These are phyloP conservation scores for Diarsia brunnea DNA, from an alignment of 2,888 invertebrate species.

Conservation along the genomic window DNA sequence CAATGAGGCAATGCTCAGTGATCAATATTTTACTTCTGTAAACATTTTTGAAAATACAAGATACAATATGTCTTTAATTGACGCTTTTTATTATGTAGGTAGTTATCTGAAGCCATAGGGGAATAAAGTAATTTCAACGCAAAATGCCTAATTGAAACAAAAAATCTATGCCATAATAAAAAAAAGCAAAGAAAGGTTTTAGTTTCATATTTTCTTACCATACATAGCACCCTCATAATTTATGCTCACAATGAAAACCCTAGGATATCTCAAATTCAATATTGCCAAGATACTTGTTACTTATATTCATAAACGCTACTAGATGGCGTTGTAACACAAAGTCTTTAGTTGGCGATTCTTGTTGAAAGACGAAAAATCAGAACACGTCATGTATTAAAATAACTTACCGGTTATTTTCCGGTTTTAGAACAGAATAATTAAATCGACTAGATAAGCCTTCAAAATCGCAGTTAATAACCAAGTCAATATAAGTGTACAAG, in stretches of 20 bases:
- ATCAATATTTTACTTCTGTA: no score
- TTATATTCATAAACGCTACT: no score
- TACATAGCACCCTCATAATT: not conserved
- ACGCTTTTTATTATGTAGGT: no score
- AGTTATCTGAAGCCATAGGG: no score
- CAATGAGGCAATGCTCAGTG: no score
- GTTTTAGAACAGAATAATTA: not conserved
- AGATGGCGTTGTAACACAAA: conserved; percentile 2
- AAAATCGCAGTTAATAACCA: not conserved
- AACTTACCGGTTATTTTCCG: not conserved
- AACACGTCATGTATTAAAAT: not conserved
- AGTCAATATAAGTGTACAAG: no score
- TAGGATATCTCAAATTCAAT: not conserved
- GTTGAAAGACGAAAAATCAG: not conserved
- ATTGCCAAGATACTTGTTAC: not conserved
- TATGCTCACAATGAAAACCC: not conserved
- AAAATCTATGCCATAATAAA: no score
- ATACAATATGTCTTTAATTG: no score
- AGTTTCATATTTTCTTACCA: not conserved
- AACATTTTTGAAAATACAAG: no score
- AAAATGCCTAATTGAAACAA: no score
- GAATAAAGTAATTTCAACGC: no score
- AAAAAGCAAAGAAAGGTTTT: not conserved
- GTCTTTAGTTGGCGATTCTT: not conserved
- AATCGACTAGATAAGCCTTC: not conserved